A percentile compares a stretch with the other conserved stretches of the same genome.
phyloP scores from a whole-genome alignment of 2,113 vertebrate species.

The Poeciliopsis retropinna region DNA sequence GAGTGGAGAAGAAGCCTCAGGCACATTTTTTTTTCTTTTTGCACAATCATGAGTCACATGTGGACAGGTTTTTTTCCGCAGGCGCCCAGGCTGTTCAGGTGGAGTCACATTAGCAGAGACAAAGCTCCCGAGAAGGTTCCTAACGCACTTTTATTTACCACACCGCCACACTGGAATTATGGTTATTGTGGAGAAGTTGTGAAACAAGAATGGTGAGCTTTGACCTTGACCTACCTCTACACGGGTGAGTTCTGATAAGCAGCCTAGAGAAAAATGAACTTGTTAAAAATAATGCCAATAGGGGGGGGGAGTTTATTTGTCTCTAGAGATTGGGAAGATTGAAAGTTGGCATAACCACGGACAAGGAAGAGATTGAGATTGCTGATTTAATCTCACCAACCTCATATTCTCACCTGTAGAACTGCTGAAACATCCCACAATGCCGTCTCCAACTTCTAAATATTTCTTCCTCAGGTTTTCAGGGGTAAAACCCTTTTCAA shows the following conservation, averaged over 20 bases:
- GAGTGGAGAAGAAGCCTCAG: background rate
- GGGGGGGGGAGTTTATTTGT: too few relatives aligned
- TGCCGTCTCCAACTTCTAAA: too few relatives aligned
- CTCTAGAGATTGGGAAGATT: background rate
- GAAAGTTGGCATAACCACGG: background rate
- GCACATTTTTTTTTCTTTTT: background rate
- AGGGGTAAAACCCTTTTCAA: too few relatives aligned
- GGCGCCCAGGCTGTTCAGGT: constrained; percentile 4
- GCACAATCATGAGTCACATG: constrained; percentile 42
- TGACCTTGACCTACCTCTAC: constrained; percentile 2
- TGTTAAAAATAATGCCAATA: too few relatives aligned
- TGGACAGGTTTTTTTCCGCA: constrained; percentile 24
- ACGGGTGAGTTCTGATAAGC: constrained; percentile 46
- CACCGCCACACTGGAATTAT: background rate
- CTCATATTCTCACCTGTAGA: too few relatives aligned
- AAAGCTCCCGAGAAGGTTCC: background rate
- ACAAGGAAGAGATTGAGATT: background rate
- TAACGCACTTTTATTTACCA: background rate
- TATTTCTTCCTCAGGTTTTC: too few relatives aligned
- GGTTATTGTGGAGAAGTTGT: constrained; percentile 5
- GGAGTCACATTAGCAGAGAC: background rate
- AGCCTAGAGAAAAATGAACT: background rate
- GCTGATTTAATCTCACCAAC: background rate
- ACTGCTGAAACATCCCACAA: too few relatives aligned
- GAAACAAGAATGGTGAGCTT: constrained; percentile 34